These are phyloP conservation scores for Rissa tridactyla DNA, from an alignment of 2,113 vertebrate species.

Conservation along the genomic window DNA sequence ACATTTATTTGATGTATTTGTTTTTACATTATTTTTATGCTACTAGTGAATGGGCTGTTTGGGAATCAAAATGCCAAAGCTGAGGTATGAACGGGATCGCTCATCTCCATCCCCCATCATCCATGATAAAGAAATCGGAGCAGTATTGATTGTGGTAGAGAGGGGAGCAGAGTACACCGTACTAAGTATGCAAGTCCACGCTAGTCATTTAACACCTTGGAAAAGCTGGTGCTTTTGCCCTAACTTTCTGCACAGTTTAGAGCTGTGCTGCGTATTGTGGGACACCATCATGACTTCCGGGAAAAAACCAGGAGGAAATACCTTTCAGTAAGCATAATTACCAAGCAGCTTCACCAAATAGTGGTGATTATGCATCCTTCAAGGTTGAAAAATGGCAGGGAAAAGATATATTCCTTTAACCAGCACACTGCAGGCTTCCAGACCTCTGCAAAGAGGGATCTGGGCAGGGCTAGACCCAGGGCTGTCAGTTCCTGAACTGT, in stretches of 20 bases:
- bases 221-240: not conserved
- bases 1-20: conserved; percentile 70
- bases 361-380: not conserved
- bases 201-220: not conserved
- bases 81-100: conserved; percentile 38
- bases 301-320: not conserved
- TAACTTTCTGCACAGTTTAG: not conserved
- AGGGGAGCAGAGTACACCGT: not conserved
- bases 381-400: not conserved
- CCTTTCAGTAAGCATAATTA: not conserved
- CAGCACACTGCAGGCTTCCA: not conserved
- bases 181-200: not conserved
- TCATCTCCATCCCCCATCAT: conserved; percentile 30
- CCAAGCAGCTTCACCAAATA: not conserved
- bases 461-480: not conserved
- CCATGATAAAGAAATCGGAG: conserved; percentile 25
- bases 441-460: not conserved
- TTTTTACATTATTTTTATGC: conserved; percentile 69
- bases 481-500: not conserved
- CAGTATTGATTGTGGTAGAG: conserved; percentile 23
- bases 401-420: not conserved
- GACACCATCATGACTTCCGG: not conserved
- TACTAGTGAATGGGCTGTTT: conserved; percentile 55
- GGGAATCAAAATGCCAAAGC: conserved; percentile 65
- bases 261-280: not conserved